Conservation (phyloP, 2,113 vertebrate genomes). For the Ceyx cyanopectus region DNA sequence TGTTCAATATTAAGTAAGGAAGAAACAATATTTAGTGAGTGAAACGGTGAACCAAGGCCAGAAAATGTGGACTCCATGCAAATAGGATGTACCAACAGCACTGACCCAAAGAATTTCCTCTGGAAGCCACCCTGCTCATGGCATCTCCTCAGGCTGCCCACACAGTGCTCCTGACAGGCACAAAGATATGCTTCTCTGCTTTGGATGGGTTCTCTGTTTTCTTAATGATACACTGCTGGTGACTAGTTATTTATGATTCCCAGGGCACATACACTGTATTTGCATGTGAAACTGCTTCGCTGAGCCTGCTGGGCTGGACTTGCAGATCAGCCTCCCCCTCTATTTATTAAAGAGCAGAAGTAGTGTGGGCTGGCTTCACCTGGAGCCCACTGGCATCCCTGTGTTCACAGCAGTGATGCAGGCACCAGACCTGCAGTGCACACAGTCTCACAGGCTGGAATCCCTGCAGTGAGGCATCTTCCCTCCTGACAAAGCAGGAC, state of each 20-base stretch:
- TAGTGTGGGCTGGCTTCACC: not conserved
- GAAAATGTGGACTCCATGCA: not conserved
- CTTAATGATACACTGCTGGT: not conserved
- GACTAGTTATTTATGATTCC: not conserved
- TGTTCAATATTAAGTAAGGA: not conserved
- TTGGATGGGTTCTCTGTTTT: not conserved
- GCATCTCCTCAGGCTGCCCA: not conserved
- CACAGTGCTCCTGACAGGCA: not conserved
- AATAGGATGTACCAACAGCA: not conserved
- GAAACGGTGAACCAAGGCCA: not conserved
- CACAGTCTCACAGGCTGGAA: not conserved
- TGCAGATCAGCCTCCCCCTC: not conserved
- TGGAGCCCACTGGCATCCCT: not conserved
- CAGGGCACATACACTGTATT: rapidly evolving
- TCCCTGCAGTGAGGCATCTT: rapidly evolving
- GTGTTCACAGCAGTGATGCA: not conserved
- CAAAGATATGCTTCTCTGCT: not conserved
- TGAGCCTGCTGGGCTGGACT: not conserved
- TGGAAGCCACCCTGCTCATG: not conserved
- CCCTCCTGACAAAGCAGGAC: not conserved
- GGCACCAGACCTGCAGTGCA: not conserved
- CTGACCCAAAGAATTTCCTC: not conserved
- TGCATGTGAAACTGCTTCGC: not conserved
- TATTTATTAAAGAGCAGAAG: not conserved
- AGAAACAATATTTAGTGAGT: not conserved